Percentiles rank a stretch among this genome's conserved stretches.
Evolutionary conservation across 2,113 vertebrate genomes (phyloP).

Genomic region (Chamaea fasciata): DNA sequence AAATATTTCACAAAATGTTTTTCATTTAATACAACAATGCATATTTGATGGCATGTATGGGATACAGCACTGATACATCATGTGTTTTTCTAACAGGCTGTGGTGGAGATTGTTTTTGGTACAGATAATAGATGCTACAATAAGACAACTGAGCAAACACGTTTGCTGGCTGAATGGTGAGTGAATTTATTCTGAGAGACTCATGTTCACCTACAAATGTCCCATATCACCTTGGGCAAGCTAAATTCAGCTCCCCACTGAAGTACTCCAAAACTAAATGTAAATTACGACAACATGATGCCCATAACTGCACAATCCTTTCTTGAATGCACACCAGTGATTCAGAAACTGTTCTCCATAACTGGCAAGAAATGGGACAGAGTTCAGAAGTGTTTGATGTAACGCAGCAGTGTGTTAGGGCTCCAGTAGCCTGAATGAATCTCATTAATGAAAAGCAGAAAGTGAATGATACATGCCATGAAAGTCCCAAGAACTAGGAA

Average conservation of each 20-base stretch:
- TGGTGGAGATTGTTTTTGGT: not conserved
- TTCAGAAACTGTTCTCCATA: not conserved
- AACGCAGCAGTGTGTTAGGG: not conserved
- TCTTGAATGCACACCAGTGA: fast-evolving
- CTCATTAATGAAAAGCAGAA: not conserved
- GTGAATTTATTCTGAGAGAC: not conserved
- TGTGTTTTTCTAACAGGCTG: not conserved
- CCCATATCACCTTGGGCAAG: not conserved
- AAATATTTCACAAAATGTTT: not conserved
- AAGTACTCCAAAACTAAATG: not conserved
- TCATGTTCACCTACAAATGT: not conserved
- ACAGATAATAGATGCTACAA: not conserved
- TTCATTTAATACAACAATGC: not conserved
- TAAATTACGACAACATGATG: not conserved
- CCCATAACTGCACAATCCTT: not conserved
- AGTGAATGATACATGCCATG: not conserved
- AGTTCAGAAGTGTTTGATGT: not conserved
- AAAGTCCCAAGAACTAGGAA: not conserved
- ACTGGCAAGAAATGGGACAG: not conserved
- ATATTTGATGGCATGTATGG: not conserved
- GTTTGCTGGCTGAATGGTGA: not conserved
- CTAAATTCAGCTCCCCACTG: not conserved
- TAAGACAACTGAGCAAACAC: not conserved
- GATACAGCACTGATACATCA: not conserved
- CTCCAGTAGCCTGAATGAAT: not conserved